Conservation (phyloP, 2,113 vertebrate genomes). For the Edolisoma coerulescens region DNA sequence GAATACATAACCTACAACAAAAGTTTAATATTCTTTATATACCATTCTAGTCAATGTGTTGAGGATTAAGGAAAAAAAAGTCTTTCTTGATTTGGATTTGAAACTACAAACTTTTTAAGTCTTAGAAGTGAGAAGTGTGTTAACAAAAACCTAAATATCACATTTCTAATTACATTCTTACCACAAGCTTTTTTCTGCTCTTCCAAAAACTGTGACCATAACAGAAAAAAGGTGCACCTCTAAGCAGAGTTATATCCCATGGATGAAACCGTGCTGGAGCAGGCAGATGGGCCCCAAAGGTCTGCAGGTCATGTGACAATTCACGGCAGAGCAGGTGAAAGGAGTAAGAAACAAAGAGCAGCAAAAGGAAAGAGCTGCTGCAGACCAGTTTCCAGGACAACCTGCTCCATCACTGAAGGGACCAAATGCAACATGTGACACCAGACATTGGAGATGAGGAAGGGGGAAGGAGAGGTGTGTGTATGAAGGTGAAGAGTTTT, state of each 20-base stretch:
- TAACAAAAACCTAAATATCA: neutral
- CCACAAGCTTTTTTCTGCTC: neutral
- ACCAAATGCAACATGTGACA: fast-evolving
- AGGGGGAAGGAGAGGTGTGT: neutral
- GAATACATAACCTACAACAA: neutral
- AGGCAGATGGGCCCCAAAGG: neutral
- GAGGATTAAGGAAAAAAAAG: neutral
- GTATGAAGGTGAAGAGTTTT: neutral
- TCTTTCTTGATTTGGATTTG: neutral
- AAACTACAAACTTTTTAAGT: conserved; percentile 1
- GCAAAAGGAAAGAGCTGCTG: neutral
- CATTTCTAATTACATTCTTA: conserved; percentile 5
- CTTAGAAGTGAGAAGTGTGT: neutral
- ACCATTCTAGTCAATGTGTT: neutral
- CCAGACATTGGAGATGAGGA: neutral
- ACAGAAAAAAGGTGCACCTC: neutral
- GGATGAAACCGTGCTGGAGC: neutral
- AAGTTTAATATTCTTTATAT: neutral
- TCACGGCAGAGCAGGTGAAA: neutral
- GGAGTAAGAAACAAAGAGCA: neutral
- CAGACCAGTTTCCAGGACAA: neutral
- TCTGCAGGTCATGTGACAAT: neutral
- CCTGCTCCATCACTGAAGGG: neutral
- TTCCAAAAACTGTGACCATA: neutral
- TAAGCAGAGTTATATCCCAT: neutral